These are phyloP conservation scores for Mythimna ferrago DNA, from an alignment of 2,888 invertebrate genomes.

Conservation along the genomic window DNA sequence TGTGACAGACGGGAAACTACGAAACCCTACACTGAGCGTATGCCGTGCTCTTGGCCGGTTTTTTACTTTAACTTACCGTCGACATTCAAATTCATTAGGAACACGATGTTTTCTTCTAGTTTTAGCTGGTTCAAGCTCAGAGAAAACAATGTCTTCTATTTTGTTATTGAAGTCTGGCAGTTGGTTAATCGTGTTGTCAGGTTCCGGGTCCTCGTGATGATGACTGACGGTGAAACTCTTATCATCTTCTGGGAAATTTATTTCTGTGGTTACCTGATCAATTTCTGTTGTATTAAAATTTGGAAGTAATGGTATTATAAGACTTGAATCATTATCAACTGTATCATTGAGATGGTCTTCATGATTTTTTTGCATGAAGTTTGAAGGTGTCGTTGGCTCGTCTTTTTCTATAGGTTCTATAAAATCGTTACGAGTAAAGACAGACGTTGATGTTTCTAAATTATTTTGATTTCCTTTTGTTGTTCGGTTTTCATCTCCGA, in stretches of 20 bases:
- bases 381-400: constrained; percentile 26
- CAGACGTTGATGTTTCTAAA: constrained; percentile 32
- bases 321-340: constrained; percentile 14
- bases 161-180: constrained; percentile 66
- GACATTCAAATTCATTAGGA: constrained; percentile 84
- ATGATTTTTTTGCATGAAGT: neutral
- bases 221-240: constrained; percentile 34
- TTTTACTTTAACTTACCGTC: constrained; percentile 74
- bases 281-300: constrained; percentile 4
- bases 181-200: constrained; percentile 51
- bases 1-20: too few species aligned
- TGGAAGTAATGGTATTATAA: constrained; percentile 24
- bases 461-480: neutral
- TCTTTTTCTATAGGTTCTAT: neutral
- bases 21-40: too few species aligned
- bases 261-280: neutral
- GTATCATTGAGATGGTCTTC: neutral
- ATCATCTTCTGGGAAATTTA: constrained; percentile 15
- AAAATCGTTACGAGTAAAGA: constrained; percentile 4
- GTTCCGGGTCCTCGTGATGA: constrained; percentile 17
- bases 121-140: constrained; percentile 80
- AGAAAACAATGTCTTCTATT: constrained; percentile 73
- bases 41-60: too few species aligned
- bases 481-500: neutral
- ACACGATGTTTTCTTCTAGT: constrained; percentile 75